Conservation (phyloP, 2,888 invertebrate species). For the Microplitis deprimator region DNA sequence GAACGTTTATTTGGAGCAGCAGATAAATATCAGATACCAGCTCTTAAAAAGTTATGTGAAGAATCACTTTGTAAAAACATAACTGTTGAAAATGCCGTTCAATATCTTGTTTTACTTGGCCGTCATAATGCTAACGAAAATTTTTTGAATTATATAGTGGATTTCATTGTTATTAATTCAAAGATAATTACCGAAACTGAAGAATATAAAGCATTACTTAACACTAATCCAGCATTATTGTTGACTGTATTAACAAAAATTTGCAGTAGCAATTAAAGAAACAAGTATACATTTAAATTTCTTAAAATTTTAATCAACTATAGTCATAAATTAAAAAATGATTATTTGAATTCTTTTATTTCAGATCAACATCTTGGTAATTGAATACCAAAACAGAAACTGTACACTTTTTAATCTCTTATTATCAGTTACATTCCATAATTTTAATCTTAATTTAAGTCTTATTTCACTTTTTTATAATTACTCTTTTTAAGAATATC, state of each 20-base stretch:
- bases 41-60: conserved; percentile 25
- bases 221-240: not conserved
- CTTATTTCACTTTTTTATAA: too few relatives aligned
- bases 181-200: not conserved
- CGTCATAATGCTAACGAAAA: not conserved
- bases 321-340: not conserved
- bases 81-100: conserved; percentile 7
- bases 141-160: not conserved
- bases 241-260: not conserved
- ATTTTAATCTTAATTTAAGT: too few relatives aligned
- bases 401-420: not conserved
- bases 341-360: not conserved
- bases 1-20: conserved; percentile 16
- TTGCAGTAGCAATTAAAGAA: not conserved
- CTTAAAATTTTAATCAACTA: not conserved
- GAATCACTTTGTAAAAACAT: not conserved
- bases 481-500: too few relatives aligned
- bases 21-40: conserved; percentile 10
- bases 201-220: not conserved
- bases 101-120: not conserved
- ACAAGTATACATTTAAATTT: not conserved
- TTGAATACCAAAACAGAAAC: not conserved
- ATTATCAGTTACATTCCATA: not conserved
- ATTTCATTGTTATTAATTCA: not conserved
- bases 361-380: not conserved